Base-by-base conservation (phyloP, 2,888 invertebrate genomes). In the Oasisia sp. region DNA sequence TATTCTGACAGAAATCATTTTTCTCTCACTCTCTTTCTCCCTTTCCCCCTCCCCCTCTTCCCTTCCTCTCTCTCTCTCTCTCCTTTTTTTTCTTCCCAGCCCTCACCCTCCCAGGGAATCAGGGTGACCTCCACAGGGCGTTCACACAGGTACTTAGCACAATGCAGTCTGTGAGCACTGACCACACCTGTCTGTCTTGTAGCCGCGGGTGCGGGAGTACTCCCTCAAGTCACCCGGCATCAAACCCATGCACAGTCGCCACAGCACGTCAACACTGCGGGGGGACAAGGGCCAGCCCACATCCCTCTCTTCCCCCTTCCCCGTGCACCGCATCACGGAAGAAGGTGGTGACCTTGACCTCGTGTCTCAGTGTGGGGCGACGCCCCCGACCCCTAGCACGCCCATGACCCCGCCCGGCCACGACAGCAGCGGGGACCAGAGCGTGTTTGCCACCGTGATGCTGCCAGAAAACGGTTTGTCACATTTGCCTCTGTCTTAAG, bases 201-300 rank as follows among this genome's bases (percentile, higher is more conserved):
- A 98, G 98, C 97, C 98, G 0, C 97, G 98, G 74, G 98, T 97
- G 96, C 98, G 98, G 3, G 98, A 98, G 92, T 97, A 98, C 95
- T 97, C 98, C 92, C 97, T 99, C 94, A 99, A 99, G 97, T 98
- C 98, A 74, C 98, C 98, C 0, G 98, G 98, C 8, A 98, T 98
- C 94, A 99, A 99, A 96, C 97, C 98, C 91, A 94, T 94, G 92
- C 93, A 94, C 74, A 91, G 92, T 91, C 97, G 97, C 32, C 94
- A 95, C 91, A 94, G 94, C 45, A 93, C 94, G 32, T 94, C 95
- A 91, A 94, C 94, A 90, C 94, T 93, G 58, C 45, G 91, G 56
- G 89, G 89, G 89, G 93, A 92, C 19, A 91, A 94, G 91, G 94
- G 93, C 90, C 95, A 95, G 91, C 93, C 94, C 38, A 94, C 91